These are phyloP conservation scores for Pleuronectes platessa DNA, from an alignment of 2,113 vertebrate genomes.

Conservation along the genomic window DNA sequence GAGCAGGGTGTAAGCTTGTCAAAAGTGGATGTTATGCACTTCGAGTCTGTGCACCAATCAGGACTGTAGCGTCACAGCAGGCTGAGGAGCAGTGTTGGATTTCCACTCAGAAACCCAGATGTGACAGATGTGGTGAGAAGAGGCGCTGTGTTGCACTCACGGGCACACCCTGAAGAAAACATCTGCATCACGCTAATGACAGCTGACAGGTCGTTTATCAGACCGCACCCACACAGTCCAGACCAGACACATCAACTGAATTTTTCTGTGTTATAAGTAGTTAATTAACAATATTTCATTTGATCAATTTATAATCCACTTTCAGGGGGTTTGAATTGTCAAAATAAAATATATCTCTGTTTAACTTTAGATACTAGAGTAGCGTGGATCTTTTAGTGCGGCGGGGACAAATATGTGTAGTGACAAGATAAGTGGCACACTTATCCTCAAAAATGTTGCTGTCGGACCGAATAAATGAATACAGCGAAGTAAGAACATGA, in stretches of 20 bases:
- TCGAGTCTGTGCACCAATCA: too few species aligned
- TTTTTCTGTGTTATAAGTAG: too few species aligned
- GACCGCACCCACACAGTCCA: neutral
- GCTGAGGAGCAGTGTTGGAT: too few species aligned
- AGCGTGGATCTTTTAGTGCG: neutral
- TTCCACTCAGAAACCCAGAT: neutral
- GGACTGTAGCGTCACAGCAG: too few species aligned
- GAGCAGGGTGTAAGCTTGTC: too few species aligned
- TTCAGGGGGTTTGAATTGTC: neutral
- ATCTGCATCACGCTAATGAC: neutral
- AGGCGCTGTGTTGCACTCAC: neutral
- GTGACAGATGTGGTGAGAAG: neutral
- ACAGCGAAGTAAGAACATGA: neutral
- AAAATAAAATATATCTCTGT: neutral
- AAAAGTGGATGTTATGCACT: too few species aligned
- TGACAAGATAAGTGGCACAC: conserved; percentile 6
- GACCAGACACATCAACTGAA: neutral
- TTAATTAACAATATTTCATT: too few species aligned
- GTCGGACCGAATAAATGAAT: conserved; percentile 18
- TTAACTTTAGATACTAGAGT: neutral
- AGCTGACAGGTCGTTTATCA: neutral
- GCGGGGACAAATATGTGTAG: neutral
- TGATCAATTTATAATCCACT: too few species aligned
- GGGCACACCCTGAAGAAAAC: neutral
- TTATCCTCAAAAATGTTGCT: neutral